Percentiles rank a stretch among this genome's conserved stretches.
Conservation (phyloP, 2,888 invertebrate species). For the Diachrysia chrysitis region DNA sequence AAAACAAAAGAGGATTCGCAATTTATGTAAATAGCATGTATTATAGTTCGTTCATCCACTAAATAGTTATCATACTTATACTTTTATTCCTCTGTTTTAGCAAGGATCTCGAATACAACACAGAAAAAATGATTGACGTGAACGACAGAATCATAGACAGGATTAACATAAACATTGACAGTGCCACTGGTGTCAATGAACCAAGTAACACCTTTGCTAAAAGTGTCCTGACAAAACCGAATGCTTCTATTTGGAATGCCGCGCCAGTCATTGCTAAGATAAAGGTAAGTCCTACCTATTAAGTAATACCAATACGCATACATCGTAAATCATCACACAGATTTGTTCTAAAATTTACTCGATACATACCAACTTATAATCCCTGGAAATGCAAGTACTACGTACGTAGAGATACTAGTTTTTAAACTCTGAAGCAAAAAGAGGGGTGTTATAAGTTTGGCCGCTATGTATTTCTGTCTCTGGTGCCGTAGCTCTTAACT, state of each 20-base stretch:
- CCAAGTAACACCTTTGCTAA: constrained; percentile 52
- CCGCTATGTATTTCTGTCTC: too few relatives aligned
- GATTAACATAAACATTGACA: constrained; percentile 93
- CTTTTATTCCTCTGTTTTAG: constrained; percentile 54
- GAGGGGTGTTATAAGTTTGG: too few relatives aligned
- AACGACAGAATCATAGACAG: constrained; percentile 95
- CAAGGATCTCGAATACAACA: constrained; percentile 71
- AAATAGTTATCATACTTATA: background rate
- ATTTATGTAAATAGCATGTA: background rate
- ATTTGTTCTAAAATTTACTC: too few relatives aligned
- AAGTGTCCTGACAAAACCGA: constrained; percentile 34
- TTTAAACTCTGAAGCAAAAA: too few relatives aligned
- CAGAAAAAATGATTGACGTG: constrained; percentile 93
- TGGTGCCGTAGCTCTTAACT: too few relatives aligned
- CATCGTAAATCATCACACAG: too few relatives aligned
- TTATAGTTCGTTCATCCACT: background rate
- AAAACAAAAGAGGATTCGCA: background rate
- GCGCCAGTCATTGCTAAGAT: constrained; percentile 75
- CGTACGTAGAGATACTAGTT: too few relatives aligned
- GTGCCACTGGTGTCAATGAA: constrained; percentile 78
- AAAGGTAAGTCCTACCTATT: constrained; percentile 65
- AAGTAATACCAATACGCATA: background rate
- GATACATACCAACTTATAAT: too few relatives aligned
- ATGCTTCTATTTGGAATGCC: constrained; percentile 65
- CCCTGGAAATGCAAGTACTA: too few relatives aligned